Evolutionary conservation across 2,113 vertebrate species (phyloP).

Genomic region (Empidonax alnorum): DNA sequence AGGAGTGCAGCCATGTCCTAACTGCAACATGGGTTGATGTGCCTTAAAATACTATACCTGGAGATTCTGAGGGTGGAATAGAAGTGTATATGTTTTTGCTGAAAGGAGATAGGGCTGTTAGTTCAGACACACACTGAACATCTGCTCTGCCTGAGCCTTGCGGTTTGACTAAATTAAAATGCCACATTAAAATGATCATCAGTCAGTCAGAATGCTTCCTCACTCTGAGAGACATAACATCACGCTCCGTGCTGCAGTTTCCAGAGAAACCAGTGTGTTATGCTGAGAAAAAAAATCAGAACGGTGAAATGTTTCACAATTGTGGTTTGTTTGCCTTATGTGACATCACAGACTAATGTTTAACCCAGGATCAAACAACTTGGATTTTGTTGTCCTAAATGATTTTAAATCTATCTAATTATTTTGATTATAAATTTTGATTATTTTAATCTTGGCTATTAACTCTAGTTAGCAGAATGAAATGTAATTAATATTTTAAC

Average conservation of each 20-base stretch:
- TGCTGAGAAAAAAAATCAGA: background rate
- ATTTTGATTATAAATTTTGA: background rate
- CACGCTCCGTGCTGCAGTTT: background rate
- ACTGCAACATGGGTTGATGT: background rate
- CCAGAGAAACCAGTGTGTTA: background rate
- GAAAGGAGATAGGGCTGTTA: slow-evolving; percentile 40
- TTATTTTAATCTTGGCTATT: slow-evolving; percentile 19
- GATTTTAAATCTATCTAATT: slow-evolving; percentile 34
- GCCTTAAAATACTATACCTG: background rate
- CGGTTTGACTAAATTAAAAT: slow-evolving; percentile 47
- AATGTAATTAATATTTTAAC: background rate
- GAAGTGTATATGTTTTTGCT: background rate
- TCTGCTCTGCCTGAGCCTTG: slow-evolving; percentile 44
- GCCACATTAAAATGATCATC: slow-evolving; percentile 41
- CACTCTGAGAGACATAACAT: slow-evolving; percentile 8
- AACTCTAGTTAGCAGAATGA: background rate
- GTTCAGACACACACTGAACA: slow-evolving; percentile 32
- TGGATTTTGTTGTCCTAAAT: background rate
- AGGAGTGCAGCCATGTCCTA: background rate
- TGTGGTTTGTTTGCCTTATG: background rate
- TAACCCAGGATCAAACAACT: background rate
- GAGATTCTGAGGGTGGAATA: background rate
- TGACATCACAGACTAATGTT: background rate
- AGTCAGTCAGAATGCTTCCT: slow-evolving; percentile 57
- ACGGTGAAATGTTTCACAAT: background rate